Evolutionary conservation across 2,888 invertebrate genomes (phyloP), one percentile per base, ranked within the genome.

Genomic region (Synanthedon formicaeformis): DNA sequence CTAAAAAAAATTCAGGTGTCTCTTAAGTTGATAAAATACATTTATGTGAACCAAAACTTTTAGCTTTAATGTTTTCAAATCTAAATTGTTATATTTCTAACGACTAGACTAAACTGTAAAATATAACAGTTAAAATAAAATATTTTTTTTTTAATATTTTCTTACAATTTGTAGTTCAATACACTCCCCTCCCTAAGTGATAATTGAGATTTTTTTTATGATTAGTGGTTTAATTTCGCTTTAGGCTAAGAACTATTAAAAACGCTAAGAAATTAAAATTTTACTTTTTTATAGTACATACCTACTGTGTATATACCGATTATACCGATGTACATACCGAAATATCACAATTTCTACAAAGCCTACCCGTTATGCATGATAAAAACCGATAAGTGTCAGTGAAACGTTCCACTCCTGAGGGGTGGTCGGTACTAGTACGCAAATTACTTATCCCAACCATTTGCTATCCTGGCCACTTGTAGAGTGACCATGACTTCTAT

Each of bases 381-480:
- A 54, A 59, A 56, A 54, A 53, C 54, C 54, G 56, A 55, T 57
- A 57, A 56, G 51, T 52, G 52, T 52, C 34, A 53, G 40, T 54
- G 50, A 12, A 18, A 23, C n/a, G 11, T 2, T 14, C 51, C 13
- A 53, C 45, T 34, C 51, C 23, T 16, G 49, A 49, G 18, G 18
- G 18, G 49, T 16, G 45, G 41, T 16, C 41, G 18, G 16, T 16
- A 41, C 13, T 51, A 55, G 60, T 56, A 60, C 58, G 66, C 60
- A 65, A 68, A 71, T 71, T 68, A 73, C 68, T 71, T 69, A 65
- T 64, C 62, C 64, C 60, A 60, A 51, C 51, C 62, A 66, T 69
- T 49, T 49, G 16, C 51, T 41, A 41, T 41, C 16, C 51, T 51
- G 34, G 14, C 63, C 59, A 60, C 59, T 59, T 16, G 49, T 60